These are phyloP conservation scores for Microtus montanus DNA, from an alignment of 2,113 vertebrate species.

Conservation along the genomic window DNA sequence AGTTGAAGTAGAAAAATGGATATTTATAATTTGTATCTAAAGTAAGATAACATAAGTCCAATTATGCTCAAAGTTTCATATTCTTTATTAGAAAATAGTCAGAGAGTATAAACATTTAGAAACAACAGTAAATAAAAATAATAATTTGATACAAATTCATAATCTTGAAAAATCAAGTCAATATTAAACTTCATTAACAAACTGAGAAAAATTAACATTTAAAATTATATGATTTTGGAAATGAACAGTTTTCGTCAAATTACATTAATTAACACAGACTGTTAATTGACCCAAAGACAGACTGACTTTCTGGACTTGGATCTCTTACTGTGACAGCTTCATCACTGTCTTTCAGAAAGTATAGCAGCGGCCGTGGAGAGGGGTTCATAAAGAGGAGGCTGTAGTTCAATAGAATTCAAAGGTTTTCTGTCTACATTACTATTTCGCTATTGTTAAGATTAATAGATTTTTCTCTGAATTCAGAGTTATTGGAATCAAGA, in stretches of 20 bases:
- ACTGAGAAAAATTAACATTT: neutral
- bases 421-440: neutral
- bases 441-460: conserved; percentile 19
- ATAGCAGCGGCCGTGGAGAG: neutral
- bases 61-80: neutral
- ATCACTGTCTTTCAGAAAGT: neutral
- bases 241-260: neutral
- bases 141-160: neutral
- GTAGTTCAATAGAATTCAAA: neutral
- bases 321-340: neutral
- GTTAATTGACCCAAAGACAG: neutral
- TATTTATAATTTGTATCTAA: neutral
- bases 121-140: neutral
- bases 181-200: neutral
- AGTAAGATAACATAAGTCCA: neutral
- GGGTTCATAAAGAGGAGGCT: neutral
- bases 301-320: neutral
- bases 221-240: neutral
- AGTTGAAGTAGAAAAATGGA: neutral
- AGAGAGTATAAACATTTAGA: neutral
- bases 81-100: neutral
- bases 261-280: neutral
- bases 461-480: conserved; percentile 1
- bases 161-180: neutral
- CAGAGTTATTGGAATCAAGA: conserved; percentile 1